Evolutionary conservation across 2,797 vertebrate genomes (phyloP).

Genomic region (Champsocephalus gunnari): DNA sequence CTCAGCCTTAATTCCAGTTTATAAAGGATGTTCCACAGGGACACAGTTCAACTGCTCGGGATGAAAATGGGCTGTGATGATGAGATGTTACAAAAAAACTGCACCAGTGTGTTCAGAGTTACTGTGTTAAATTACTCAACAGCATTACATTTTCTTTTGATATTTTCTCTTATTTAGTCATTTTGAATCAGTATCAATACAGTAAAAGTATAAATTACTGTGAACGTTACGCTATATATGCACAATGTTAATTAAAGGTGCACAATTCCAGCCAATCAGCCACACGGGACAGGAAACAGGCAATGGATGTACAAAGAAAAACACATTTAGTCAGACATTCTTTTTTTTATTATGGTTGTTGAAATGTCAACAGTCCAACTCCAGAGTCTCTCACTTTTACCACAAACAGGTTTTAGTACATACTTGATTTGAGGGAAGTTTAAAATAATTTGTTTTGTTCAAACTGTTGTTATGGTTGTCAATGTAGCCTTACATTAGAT

Average conservation of each 20-base stretch:
- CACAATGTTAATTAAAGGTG: not conserved
- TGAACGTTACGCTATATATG: not conserved
- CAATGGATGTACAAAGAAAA: too few species aligned
- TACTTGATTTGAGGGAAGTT: not conserved
- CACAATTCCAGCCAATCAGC: too few species aligned
- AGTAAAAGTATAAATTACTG: not conserved
- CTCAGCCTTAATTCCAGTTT: conserved; percentile 73
- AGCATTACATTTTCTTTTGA: conserved; percentile 9
- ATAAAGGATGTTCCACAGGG: conserved; percentile 55
- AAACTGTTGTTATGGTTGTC: not conserved
- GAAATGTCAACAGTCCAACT: too few species aligned
- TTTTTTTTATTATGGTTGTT: too few species aligned
- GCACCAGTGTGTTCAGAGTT: conserved; percentile 5
- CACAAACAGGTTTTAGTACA: not conserved
- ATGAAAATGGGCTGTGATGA: conserved; percentile 44
- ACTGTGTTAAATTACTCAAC: conserved; percentile 8
- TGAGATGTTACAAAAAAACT: conserved; percentile 38
- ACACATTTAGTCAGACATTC: too few species aligned
- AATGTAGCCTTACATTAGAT: not conserved
- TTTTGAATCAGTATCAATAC: conserved; percentile 3
- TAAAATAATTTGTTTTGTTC: conserved; percentile 17
- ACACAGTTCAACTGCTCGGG: conserved; percentile 49
- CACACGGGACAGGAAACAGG: too few species aligned
- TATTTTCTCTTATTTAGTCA: not conserved
- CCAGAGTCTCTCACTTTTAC: not conserved